Base-by-base conservation (phyloP, 2,113 vertebrate species). In the Cynoglossus semilaevis region DNA sequence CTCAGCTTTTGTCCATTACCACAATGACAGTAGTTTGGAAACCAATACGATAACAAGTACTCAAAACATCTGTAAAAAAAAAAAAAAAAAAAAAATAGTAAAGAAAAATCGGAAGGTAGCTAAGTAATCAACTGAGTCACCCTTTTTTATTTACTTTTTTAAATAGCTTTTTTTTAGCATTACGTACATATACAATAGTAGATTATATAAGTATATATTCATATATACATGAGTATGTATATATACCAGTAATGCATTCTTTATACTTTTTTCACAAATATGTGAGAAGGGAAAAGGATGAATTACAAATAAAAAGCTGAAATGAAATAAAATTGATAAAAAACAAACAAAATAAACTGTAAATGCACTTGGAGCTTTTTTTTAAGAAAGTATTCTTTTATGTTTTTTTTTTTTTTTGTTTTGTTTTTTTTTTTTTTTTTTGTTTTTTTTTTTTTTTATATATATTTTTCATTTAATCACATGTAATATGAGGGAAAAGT, bases 271-370 rank as follows among this genome's bases (percentile, higher is more conserved):
- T 81, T 89, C 85, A 89, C 87, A 86, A 83, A 90, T 88, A 88
- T 90, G 86, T 85, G 79, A 88, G 85, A 87, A 62, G 70, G 81
- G 75, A 82, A 85, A 87, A 77, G 73, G 72, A 74, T 71, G 67
- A 89, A 88, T 74, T 92, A 93, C 82, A 40, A 90, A 92, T 91
- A 91, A 87, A 92, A 93, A 92, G 74, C 72, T 91, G 91, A 90
- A 94, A 81, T 67, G 41, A 79, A 85, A 81, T 65, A 76, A 82
- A 92, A 91, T 72, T 83, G 59, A 91, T 90, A 88, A 88, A 89
- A 78, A 63, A 85, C 84, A 81, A 87, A 92, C 90, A 89, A 92
- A 93, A 93, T 76, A 88, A 91, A 88, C 89, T 81, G 64, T 84
- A 87, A 89, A 91, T 89, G 76, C 74, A 88, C 83, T 88, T 85